These are phyloP conservation scores for Leptopilina myrica DNA, from an alignment of 2,888 invertebrate species.

Conservation along the genomic window DNA sequence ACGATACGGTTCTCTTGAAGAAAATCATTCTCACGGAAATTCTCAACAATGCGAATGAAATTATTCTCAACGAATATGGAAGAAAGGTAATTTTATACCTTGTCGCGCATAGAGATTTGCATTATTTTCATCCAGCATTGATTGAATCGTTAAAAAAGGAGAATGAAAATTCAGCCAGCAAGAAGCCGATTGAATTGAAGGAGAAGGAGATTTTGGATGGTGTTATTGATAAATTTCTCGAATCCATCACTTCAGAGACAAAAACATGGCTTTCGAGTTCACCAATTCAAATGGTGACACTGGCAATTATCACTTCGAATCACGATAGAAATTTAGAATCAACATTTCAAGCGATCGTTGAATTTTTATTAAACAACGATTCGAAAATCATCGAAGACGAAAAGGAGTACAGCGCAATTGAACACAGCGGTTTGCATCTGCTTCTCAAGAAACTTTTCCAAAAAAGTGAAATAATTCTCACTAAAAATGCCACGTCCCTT, in stretches of 20 bases:
- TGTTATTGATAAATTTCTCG: constrained; percentile 80
- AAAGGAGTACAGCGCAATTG: constrained; percentile 78
- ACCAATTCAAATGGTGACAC: constrained; percentile 83
- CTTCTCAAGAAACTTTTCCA: constrained; percentile 86
- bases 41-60: constrained; percentile 80
- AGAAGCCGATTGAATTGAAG: constrained; percentile 82
- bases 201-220: constrained; percentile 84
- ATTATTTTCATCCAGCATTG: constrained; percentile 90
- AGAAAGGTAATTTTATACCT: constrained; percentile 92
- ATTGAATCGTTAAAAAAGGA: constrained; percentile 86
- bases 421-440: constrained; percentile 87
- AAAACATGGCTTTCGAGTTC: constrained; percentile 84
- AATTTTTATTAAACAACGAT: constrained; percentile 76
- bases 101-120: constrained; percentile 87
- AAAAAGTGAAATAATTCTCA: constrained; percentile 79
- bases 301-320: constrained; percentile 84
- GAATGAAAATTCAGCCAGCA: constrained; percentile 83
- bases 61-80: constrained; percentile 89
- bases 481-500: constrained; percentile 76
- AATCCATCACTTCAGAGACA: constrained; percentile 80
- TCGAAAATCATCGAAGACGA: constrained; percentile 78
- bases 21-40: constrained; percentile 88
- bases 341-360: constrained; percentile 77
- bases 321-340: constrained; percentile 74
- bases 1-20: constrained; percentile 93